Conservation (phyloP, 2,797 vertebrate genomes). For the Champsocephalus gunnari region DNA sequence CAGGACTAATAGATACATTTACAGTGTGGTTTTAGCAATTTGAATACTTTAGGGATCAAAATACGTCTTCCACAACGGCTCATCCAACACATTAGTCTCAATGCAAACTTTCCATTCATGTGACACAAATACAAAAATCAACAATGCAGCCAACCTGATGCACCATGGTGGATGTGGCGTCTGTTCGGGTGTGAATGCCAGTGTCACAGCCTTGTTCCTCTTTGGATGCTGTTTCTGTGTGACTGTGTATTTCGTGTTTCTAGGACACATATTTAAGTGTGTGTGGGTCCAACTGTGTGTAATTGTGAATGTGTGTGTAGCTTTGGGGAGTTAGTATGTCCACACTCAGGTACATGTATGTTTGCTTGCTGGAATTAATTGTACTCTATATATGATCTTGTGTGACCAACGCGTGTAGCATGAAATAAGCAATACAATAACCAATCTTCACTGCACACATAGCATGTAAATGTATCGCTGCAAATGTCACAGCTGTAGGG, state of each 20-base stretch:
- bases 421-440: slow-evolving; percentile 29
- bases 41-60: too few relatives aligned
- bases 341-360: neutral
- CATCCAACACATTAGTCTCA: neutral
- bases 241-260: slow-evolving; percentile 15
- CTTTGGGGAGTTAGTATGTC: neutral
- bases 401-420: slow-evolving; percentile 16
- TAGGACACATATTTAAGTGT: neutral
- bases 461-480: neutral
- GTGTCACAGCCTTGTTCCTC: slow-evolving; percentile 40
- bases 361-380: slow-evolving; percentile 45
- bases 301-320: neutral
- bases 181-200: slow-evolving; percentile 9
- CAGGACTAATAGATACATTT: too few relatives aligned
- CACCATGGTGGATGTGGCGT: neutral
- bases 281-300: neutral
- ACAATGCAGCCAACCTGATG: neutral
- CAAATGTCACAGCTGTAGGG: slow-evolving; percentile 33
- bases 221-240: slow-evolving; percentile 43
- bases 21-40: too few relatives aligned
- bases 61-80: neutral
- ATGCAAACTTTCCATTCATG: neutral
- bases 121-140: slow-evolving; percentile 7
- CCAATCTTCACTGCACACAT: slow-evolving; percentile 5
- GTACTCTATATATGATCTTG: slow-evolving; percentile 20